These are phyloP conservation scores for Diogma glabrata DNA, from an alignment of 2,888 invertebrate species.

Conservation along the genomic window DNA sequence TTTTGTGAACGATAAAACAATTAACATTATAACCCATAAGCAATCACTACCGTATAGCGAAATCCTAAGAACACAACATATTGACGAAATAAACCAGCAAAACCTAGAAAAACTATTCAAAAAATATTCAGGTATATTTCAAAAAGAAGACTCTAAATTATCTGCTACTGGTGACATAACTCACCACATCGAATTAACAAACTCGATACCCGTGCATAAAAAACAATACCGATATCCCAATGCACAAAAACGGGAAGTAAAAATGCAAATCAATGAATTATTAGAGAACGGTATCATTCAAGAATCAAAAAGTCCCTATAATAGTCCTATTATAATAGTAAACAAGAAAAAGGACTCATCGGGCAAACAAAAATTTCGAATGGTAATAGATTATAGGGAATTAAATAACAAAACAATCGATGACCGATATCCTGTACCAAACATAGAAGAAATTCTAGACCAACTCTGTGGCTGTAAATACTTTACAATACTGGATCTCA, in stretches of 20 bases:
- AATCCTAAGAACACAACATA: background rate
- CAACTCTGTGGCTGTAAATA: slow-evolving; percentile 4
- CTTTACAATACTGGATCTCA: slow-evolving; percentile 8
- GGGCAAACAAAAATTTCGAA: background rate
- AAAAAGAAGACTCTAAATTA: background rate
- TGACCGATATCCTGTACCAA: no score
- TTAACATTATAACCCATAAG: background rate
- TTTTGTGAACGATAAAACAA: background rate
- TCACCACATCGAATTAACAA: no score
- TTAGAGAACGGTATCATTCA: background rate
- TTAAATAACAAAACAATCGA: background rate
- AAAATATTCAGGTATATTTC: background rate
- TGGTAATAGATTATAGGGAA: background rate
- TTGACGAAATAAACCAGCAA: background rate
- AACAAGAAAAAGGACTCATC: background rate
- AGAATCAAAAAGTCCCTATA: background rate
- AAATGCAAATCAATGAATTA: background rate
- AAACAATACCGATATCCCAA: background rate
- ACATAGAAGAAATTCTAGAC: background rate
- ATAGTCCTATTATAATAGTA: background rate
- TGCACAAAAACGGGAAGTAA: background rate
- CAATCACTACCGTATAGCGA: no score
- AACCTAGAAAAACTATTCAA: background rate
- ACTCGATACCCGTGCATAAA: background rate
- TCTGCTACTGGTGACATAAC: no score